Percentiles rank a stretch among this genome's conserved stretches.
These are phyloP conservation scores for Holothuria leucospilota DNA, from an alignment of 53 echinoderm and acorn worm genomes.

Conservation along the genomic window DNA sequence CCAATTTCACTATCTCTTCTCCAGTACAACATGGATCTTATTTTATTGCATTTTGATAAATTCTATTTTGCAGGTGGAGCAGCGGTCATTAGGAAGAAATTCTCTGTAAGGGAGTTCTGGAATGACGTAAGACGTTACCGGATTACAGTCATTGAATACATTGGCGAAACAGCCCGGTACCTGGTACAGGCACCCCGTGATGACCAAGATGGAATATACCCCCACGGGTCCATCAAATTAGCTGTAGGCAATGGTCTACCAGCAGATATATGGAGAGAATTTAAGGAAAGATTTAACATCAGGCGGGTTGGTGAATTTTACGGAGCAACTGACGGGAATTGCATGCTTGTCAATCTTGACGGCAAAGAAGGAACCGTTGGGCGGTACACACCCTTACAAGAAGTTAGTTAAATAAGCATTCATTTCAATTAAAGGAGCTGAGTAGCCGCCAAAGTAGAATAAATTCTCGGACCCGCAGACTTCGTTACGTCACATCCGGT, in stretches of 20 bases:
- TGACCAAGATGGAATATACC: constrained; percentile 19
- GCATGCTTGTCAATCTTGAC: not conserved
- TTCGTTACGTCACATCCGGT: too few relatives aligned
- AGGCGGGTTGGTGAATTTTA: constrained; percentile 76
- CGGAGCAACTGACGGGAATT: constrained; percentile 10
- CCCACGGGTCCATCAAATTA: constrained; percentile 48
- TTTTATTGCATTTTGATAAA: not conserved
- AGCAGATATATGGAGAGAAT: constrained; percentile 84
- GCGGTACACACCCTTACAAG: not conserved
- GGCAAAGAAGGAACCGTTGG: not conserved
- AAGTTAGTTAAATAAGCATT: not conserved
- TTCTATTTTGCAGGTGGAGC: constrained; percentile 61
- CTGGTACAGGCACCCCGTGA: constrained; percentile 33
- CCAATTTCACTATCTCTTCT: not conserved
- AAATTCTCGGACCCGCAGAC: too few relatives aligned
- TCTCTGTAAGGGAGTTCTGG: constrained; percentile 87
- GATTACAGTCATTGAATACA: constrained; percentile 80
- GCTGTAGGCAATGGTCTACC: constrained; percentile 86
- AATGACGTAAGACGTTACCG: constrained; percentile 77
- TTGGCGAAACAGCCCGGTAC: constrained; percentile 83
- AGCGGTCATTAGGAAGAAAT: constrained; percentile 65
- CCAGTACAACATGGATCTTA: not conserved
- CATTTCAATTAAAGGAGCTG: too few relatives aligned
- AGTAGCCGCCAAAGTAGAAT: too few relatives aligned
- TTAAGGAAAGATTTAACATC: constrained; percentile 82